These are phyloP conservation scores for Rutpela maculata DNA, from an alignment of 2,888 invertebrate species.

Conservation along the genomic window DNA sequence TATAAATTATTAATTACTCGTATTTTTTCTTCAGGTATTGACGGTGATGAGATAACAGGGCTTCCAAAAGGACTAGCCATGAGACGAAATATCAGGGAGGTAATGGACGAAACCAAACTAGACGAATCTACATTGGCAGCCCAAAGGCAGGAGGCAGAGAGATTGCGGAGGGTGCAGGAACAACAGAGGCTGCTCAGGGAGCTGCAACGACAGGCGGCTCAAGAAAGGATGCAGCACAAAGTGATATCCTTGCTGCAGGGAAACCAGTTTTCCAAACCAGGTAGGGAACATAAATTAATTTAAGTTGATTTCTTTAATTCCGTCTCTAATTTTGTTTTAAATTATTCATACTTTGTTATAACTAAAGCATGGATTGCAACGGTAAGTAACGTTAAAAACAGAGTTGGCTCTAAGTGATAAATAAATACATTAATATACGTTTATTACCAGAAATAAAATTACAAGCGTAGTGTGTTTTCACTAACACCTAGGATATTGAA, in stretches of 20 bases:
- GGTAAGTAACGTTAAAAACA: no score
- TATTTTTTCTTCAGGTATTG: constrained; percentile 53
- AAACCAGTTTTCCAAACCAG: constrained; percentile 73
- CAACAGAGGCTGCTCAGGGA: constrained; percentile 89
- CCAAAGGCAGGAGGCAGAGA: constrained; percentile 94
- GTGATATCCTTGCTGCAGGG: constrained; percentile 85
- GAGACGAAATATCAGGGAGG: constrained; percentile 92
- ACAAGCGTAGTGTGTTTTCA: no score
- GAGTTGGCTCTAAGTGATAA: no score
- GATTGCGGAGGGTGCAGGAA: constrained; percentile 88
- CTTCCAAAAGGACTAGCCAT: constrained; percentile 77
- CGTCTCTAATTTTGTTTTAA: no score
- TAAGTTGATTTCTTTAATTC: no score
- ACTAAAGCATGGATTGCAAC: no score
- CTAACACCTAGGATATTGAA: no score
- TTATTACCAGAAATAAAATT: no score
- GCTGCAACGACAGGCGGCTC: constrained; percentile 86
- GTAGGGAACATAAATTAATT: constrained; percentile 50
- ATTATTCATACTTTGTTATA: no score
- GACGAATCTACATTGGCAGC: constrained; percentile 95
- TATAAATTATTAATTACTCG: neutral
- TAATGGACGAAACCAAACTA: constrained; percentile 93
- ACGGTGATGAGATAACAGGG: constrained; percentile 62
- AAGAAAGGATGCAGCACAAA: constrained; percentile 83
- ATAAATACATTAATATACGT: no score